Conservation (phyloP, 1,140 invertebrate genomes). For the Elymnias hypermnestra region DNA sequence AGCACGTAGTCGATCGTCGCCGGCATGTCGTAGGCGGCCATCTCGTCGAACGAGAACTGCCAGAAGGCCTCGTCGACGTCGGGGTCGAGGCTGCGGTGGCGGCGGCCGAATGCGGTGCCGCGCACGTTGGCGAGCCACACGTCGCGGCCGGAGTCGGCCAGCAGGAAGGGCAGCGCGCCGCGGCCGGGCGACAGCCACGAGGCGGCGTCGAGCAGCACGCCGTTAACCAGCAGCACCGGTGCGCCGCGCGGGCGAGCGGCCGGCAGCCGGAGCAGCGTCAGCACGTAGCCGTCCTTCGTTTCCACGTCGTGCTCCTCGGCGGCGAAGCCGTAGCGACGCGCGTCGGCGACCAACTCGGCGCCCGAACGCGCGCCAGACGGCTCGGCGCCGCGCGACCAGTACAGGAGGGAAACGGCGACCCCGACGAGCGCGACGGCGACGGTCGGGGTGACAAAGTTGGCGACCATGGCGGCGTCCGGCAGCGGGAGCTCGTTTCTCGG, state of each 20-base stretch:
- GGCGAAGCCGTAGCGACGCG: too few relatives aligned
- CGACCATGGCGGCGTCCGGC: too few relatives aligned
- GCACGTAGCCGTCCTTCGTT: too few relatives aligned
- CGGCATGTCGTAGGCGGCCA: background rate
- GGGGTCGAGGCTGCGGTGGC: background rate
- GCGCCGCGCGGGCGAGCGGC: background rate
- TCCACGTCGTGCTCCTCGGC: too few relatives aligned
- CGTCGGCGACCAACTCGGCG: too few relatives aligned
- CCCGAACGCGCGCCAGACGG: too few relatives aligned
- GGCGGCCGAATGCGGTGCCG: background rate
- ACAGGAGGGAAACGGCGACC: too few relatives aligned
- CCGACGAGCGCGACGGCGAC: too few relatives aligned
- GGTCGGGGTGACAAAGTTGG: too few relatives aligned
- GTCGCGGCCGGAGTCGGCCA: conserved; percentile 1
- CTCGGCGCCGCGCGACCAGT: too few relatives aligned
- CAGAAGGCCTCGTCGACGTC: background rate
- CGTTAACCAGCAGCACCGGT: background rate
- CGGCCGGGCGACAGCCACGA: background rate
- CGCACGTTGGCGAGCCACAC: background rate
- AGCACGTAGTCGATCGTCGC: background rate
- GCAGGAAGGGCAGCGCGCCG: background rate
- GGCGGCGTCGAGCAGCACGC: background rate
- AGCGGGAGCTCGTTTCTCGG: too few relatives aligned
- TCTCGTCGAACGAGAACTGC: background rate
- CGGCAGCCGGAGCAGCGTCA: too few relatives aligned